phyloP scores from a whole-genome alignment of 1,140 invertebrate species.

The Phthorimaea operculella region DNA sequence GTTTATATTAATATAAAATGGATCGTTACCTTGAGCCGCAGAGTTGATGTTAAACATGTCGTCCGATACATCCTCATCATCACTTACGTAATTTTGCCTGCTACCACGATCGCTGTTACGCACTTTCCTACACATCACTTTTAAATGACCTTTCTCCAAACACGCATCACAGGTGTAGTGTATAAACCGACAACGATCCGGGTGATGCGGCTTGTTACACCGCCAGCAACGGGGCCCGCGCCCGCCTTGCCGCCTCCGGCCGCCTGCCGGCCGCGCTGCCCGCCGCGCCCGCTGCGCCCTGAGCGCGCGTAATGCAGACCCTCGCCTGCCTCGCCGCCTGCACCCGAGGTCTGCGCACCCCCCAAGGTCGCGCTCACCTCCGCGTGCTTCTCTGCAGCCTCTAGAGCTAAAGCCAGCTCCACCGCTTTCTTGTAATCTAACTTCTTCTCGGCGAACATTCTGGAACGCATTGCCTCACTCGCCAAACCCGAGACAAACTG shows the following conservation, averaged over 20 bases:
- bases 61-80: not conserved
- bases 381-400: conserved; percentile 12
- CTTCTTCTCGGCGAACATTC: conserved; percentile 13
- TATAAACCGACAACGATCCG: conserved; percentile 2
- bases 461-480: conserved; percentile 13
- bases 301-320: conserved; percentile 1
- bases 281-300: not conserved
- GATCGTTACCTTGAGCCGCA: conserved; percentile 1
- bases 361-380: conserved; percentile 6
- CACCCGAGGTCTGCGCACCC: not conserved
- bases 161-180: conserved; percentile 2
- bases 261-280: not conserved
- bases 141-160: not conserved
- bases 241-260: not conserved
- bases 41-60: conserved; percentile 4
- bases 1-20: conserved; percentile 1
- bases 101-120: not conserved
- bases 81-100: conserved; percentile 3
- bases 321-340: not conserved
- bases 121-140: conserved; percentile 1
- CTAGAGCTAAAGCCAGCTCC: conserved; percentile 5
- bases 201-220: not conserved
- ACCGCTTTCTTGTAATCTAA: conserved; percentile 10
- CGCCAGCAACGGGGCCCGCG: conserved; percentile 1
- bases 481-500: conserved; percentile 15